Base-by-base conservation (phyloP, 2,888 invertebrate species). In the Eupeodes luniger region DNA sequence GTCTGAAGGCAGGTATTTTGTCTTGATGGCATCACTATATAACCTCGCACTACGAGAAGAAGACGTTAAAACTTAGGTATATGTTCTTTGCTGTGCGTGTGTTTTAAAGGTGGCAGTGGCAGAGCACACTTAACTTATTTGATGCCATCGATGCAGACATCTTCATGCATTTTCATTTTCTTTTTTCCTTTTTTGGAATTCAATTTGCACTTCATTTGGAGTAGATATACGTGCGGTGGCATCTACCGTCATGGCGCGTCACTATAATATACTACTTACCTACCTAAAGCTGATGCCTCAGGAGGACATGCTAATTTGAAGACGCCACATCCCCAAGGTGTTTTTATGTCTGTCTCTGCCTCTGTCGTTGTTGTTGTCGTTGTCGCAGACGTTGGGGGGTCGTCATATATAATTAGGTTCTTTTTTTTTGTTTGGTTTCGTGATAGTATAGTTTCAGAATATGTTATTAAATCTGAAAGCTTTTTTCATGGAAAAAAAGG, bases 181-280 rank as follows among this genome's bases (percentile, higher is more conserved):
- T 19, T 19, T 19, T 76, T 80, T 55, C 51, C 61, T 61, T 49
- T 49, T 62, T 47, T 47, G 47, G 12, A 70, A 76, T 81, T 86
- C 78, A 86, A 78, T 86, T 86, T 86, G 78, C 85, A 86, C 85
- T 86, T 86, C 78, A 78, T 86, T 86, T 75, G 62, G 74, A 78
- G 82, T 78, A 47, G 14, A 47, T 59, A 47, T 59, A 86, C 74
- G 82, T 78, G 82, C 69, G 78, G 85, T 86, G 78, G 74, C 85
- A 82, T 82, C 55, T 81, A 70, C 59, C 62, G 16, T 57, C 40
- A 40, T 9, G 40, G 40, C 40, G 40, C 10, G 19, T 55, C 64
- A 27, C 47, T 44, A 59, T 59, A 57, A 53, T 53, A 55, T 36
- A 12, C 27, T 27, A 27, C 27, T 27, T 27, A 27, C 27, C 27